Base-by-base conservation (phyloP, 2,113 vertebrate genomes). In the Echinops telfairi region DNA sequence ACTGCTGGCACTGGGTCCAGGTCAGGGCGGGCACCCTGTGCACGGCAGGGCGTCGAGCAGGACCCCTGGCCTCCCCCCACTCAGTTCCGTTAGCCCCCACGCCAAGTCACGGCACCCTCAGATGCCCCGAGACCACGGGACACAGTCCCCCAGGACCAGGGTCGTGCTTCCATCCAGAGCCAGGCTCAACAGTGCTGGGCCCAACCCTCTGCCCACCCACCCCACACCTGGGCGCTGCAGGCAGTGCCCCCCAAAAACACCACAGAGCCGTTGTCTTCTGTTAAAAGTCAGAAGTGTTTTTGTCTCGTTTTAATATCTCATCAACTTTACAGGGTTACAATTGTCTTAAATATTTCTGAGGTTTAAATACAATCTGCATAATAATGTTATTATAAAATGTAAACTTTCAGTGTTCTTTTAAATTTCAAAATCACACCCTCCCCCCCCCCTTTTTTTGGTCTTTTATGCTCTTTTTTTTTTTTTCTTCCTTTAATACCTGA, bases 351-450 rank as follows among this genome's bases (percentile, higher is more conserved):
- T 98, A 98, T 98, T 96, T 98, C 97, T 98, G 98, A 97, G 97
- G 98, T 97, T 98, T 98, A 98, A 98, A 98, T 98, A 98, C 98
- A 98, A 98, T 98, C 97, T 98, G 98, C 96, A 98, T 98, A 98
- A 98, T 98, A 98, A 98, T 97, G 98, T 98, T 98, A 97, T 97
- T 98, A 98, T 98, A 98, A 98, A 98, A 98, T 98, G 98, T 98
- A 98, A 98, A 98, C 98, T 98, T 98, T 98, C 97, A 98, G 98
- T 98, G 97, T 97, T 98, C 87, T 98, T 97, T 97, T 96, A 76
- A 95, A 96, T 97, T 97, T 97, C 97, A 98, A 98, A 98, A 98
- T 98, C 97, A 98, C 97, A 98, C 97, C 89, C 96, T 96, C 95
- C 40, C 40, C 40, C 40, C 40, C 40, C 40, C 40, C 40, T 92